Evolutionary conservation across 2,888 invertebrate genomes (phyloP).

Genomic region (Lithophane socia): DNA sequence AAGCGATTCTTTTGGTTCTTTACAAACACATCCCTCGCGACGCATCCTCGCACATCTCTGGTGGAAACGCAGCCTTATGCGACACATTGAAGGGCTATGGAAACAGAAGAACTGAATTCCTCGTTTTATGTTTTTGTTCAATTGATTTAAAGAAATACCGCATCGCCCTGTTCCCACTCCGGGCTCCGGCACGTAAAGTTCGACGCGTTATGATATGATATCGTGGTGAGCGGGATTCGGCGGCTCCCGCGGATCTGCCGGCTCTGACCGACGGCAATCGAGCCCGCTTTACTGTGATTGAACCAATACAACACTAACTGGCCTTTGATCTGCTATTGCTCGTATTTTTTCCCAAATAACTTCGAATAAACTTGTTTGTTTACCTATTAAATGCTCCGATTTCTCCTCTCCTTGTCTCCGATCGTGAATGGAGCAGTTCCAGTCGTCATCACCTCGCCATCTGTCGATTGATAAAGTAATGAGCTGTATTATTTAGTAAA

Average conservation of each 20-base stretch:
- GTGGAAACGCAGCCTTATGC: no score
- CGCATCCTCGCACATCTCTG: no score
- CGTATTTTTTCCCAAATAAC: constrained; percentile 21
- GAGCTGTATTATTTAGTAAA: constrained; percentile 62
- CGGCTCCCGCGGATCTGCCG: constrained; percentile 52
- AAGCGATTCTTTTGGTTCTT: no score
- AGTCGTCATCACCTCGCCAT: constrained; percentile 46
- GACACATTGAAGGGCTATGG: no score
- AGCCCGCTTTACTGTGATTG: constrained; percentile 67
- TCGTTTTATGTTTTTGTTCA: not conserved
- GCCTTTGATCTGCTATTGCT: constrained; percentile 58
- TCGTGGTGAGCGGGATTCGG: constrained; percentile 75
- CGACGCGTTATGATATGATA: constrained; percentile 72
- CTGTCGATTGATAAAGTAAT: constrained; percentile 62
- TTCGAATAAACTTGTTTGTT: constrained; percentile 47
- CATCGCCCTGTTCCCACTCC: constrained; percentile 27
- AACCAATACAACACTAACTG: constrained; percentile 59
- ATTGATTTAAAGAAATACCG: constrained; percentile 22
- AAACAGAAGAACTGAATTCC: no score
- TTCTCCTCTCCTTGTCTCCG: not conserved
- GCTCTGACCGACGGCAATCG: constrained; percentile 56
- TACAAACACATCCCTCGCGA: no score
- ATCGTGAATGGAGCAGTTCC: constrained; percentile 3
- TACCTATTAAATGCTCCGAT: constrained; percentile 34
- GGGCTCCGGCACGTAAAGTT: constrained; percentile 50